Conservation (phyloP, 92 coral and sea anemone species). For the Umimayanthus kanabou region DNA sequence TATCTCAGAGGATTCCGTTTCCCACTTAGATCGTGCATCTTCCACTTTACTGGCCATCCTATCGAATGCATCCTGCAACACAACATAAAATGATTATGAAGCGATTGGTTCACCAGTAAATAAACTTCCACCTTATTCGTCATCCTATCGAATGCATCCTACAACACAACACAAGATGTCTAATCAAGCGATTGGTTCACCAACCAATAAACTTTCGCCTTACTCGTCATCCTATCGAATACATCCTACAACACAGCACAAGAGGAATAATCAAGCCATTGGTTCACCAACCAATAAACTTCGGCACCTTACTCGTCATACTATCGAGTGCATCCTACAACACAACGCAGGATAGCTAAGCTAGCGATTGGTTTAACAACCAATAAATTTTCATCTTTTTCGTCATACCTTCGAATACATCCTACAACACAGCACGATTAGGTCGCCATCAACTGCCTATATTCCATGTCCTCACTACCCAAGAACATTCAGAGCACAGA, state of each 20-base stretch:
- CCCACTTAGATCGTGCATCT: slow-evolving; percentile 91
- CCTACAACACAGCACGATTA: slow-evolving; percentile 57
- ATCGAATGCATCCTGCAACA: slow-evolving; percentile 90
- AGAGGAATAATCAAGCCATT: neutral
- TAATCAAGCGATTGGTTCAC: too few species aligned
- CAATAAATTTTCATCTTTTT: slow-evolving; percentile 65
- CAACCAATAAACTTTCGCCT: slow-evolving; percentile 60
- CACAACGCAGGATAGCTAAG: neutral
- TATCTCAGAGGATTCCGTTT: slow-evolving; percentile 79
- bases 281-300: slow-evolving; percentile 5
- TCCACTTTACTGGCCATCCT: slow-evolving; percentile 89
- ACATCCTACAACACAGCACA: slow-evolving; percentile 71
- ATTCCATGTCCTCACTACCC: too few species aligned
- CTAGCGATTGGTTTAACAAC: too few species aligned
- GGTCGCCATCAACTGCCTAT: too few species aligned
- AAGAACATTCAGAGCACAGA: too few species aligned
- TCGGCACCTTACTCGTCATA: slow-evolving; percentile 85
- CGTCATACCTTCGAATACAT: slow-evolving; percentile 91
- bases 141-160: slow-evolving; percentile 98
- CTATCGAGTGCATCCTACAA: slow-evolving; percentile 90
- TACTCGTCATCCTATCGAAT: slow-evolving; percentile 82
- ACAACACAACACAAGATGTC: neutral
- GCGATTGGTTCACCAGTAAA: neutral
- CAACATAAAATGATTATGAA: neutral
- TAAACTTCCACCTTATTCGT: slow-evolving; percentile 73